Evolutionary conservation across 2,113 vertebrate species (phyloP).

Genomic region (Tragulus kanchil): DNA sequence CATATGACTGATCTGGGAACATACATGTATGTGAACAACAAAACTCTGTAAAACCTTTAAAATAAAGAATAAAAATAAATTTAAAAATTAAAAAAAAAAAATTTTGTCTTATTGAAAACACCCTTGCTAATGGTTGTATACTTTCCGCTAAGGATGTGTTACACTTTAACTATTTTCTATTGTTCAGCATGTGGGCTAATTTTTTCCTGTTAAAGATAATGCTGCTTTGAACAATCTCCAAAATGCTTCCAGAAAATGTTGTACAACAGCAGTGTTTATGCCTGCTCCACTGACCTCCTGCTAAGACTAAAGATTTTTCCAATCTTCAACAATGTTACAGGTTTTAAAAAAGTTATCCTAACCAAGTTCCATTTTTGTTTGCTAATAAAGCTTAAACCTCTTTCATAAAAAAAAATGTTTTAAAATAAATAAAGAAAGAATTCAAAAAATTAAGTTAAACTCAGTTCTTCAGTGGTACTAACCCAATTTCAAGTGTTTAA

Average conservation of each 20-base stretch:
- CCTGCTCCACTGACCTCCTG: background rate
- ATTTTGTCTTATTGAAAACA: background rate
- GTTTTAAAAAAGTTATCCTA: background rate
- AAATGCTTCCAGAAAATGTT: background rate
- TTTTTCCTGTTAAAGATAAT: constrained; percentile 33
- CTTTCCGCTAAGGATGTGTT: background rate
- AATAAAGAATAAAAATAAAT: too few relatives aligned
- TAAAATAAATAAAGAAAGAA: background rate
- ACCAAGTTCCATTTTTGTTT: constrained; percentile 25
- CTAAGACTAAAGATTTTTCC: background rate
- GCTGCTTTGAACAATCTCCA: background rate
- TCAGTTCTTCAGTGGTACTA: background rate
- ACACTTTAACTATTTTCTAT: background rate
- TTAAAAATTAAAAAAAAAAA: too few relatives aligned
- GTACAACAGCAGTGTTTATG: background rate
- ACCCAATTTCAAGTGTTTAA: background rate
- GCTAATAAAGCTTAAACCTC: background rate
- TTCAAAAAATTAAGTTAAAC: background rate
- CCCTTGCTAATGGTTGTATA: background rate
- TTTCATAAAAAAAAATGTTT: background rate
- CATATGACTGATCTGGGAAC: too few relatives aligned
- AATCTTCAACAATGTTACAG: background rate
- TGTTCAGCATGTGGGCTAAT: constrained; percentile 11
- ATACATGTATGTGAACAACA: too few relatives aligned
- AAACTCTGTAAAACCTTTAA: too few relatives aligned